Percentiles rank a stretch among this genome's conserved stretches.
Evolutionary conservation across 2,888 invertebrate species (phyloP).

Genomic region (Pollenia angustigena): DNA sequence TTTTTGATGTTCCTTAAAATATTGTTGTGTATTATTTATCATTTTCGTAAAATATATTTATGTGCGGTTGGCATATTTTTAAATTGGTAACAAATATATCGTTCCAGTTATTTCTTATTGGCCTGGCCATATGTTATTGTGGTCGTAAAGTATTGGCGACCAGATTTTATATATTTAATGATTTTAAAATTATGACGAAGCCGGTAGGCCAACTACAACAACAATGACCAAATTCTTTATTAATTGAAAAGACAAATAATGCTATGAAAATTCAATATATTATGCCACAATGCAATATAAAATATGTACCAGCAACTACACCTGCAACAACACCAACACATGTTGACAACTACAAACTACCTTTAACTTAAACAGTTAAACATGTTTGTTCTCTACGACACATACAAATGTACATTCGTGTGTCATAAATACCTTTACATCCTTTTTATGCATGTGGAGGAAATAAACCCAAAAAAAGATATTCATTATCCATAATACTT

Average conservation of each 20-base stretch:
- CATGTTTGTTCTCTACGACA: neutral
- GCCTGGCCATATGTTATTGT: slow-evolving; percentile 61
- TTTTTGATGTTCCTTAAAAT: slow-evolving; percentile 19
- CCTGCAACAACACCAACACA: slow-evolving; percentile 2
- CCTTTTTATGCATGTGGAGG: slow-evolving; percentile 21
- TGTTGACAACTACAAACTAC: slow-evolving; percentile 44
- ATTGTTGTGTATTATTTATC: slow-evolving; percentile 17
- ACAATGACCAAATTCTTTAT: slow-evolving; percentile 48
- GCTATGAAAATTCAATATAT: slow-evolving; percentile 68
- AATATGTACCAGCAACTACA: neutral
- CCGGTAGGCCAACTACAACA: neutral
- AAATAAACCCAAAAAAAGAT: slow-evolving; percentile 51
- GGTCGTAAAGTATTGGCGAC: slow-evolving; percentile 57
- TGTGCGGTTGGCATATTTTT: slow-evolving; percentile 67
- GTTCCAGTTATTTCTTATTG: slow-evolving; percentile 40
- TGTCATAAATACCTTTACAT: slow-evolving; percentile 26
- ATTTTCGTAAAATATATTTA: slow-evolving; percentile 43
- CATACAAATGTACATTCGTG: neutral
- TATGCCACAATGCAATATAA: slow-evolving; percentile 58
- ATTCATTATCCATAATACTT: slow-evolving; percentile 68
- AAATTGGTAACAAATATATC: slow-evolving; percentile 56
- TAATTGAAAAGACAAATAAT: slow-evolving; percentile 67
- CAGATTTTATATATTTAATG: slow-evolving; percentile 68
- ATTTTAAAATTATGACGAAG: slow-evolving; percentile 69
- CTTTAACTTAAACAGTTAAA: slow-evolving; percentile 47